phyloP scores from a whole-genome alignment of 2,797 vertebrate genomes.

The Pantherophis vulpinus region DNA sequence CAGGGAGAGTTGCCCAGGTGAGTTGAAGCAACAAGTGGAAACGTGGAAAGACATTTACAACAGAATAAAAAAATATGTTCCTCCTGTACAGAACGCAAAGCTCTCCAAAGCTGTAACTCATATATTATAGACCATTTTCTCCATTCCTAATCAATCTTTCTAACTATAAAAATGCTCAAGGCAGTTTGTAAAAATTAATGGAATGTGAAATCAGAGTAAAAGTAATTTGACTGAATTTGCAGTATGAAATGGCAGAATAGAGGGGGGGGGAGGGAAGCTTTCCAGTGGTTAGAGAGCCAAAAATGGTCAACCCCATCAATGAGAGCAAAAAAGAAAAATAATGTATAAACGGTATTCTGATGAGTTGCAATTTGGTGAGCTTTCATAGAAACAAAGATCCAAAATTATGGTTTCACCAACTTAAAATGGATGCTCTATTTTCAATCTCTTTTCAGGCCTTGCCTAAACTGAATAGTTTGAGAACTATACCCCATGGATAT shows the following conservation, averaged over 20 bases:
- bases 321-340: neutral
- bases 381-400: neutral
- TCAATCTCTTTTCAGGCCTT: neutral
- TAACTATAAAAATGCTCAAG: neutral
- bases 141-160: neutral
- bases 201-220: neutral
- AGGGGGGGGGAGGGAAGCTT: neutral
- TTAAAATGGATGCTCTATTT: neutral
- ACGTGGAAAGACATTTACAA: neutral
- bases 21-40: neutral
- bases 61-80: neutral
- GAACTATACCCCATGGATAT: neutral
- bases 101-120: neutral
- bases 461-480: neutral
- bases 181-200: slow-evolving; percentile 1
- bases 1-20: neutral
- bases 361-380: neutral
- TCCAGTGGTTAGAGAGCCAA: neutral
- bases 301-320: neutral
- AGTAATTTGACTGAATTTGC: neutral
- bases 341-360: neutral
- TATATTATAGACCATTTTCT: neutral
- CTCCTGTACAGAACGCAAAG: neutral
- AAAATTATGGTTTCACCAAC: neutral
- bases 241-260: neutral